These are phyloP conservation scores for Echinarachnius parma DNA, from an alignment of 53 echinoderm and acorn worm genomes.

Conservation along the genomic window DNA sequence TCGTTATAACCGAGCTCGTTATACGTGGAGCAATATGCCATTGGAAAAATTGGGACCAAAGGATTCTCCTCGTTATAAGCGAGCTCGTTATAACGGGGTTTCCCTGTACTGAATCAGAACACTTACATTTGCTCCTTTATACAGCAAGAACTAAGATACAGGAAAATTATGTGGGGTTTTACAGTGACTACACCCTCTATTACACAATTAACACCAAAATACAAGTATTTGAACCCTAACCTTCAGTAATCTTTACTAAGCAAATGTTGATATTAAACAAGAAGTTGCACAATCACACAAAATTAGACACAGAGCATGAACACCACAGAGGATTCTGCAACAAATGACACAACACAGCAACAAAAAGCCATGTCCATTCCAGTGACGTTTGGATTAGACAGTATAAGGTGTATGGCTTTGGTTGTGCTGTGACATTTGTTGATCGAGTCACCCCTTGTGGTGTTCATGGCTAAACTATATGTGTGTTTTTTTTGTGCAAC, in stretches of 20 bases:
- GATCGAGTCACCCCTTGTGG: slow-evolving; percentile 19
- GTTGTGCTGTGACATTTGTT: slow-evolving; percentile 15
- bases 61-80: too few relatives aligned
- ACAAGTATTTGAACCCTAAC: slow-evolving; percentile 16
- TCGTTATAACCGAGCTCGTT: too few relatives aligned
- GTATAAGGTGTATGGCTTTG: slow-evolving; percentile 2
- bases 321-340: slow-evolving; percentile 14
- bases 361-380: slow-evolving; percentile 14
- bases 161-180: slow-evolving; percentile 10
- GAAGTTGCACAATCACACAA: slow-evolving; percentile 13
- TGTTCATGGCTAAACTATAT: slow-evolving; percentile 8
- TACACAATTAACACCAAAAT: slow-evolving; percentile 6
- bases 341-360: slow-evolving; percentile 17
- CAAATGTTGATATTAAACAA: slow-evolving; percentile 12
- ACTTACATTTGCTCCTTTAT: slow-evolving; percentile 12
- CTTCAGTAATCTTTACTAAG: slow-evolving; percentile 16
- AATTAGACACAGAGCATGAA: slow-evolving; percentile 15
- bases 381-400: slow-evolving; percentile 14
- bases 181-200: slow-evolving; percentile 15
- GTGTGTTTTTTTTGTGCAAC: slow-evolving; percentile 1
- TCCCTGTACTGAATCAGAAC: slow-evolving; percentile 4
- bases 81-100: too few relatives aligned
- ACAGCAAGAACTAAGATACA: slow-evolving; percentile 18
- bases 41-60: too few relatives aligned
- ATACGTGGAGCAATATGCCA: too few relatives aligned